phyloP scores from a whole-genome alignment of 2,797 vertebrate genomes.

The Sardinella longiceps region DNA sequence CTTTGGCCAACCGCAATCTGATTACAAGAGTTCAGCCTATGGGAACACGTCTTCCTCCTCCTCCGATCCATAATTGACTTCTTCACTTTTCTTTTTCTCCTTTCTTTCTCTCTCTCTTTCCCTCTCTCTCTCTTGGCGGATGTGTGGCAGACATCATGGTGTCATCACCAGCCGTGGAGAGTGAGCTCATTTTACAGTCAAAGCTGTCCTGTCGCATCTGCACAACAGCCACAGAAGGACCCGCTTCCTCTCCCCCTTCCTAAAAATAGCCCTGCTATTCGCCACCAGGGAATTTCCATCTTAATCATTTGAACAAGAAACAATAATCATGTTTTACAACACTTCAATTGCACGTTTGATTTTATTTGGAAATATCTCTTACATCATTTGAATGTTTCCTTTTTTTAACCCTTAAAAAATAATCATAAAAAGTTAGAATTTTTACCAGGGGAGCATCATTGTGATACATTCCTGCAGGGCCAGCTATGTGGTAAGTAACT shows the following conservation, averaged over 20 bases:
- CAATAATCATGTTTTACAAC: conserved; percentile 23
- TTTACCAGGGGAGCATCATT: no score
- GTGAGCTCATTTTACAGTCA: conserved; percentile 19
- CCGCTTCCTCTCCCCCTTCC: background rate
- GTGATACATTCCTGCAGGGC: no score
- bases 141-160: conserved; percentile 58
- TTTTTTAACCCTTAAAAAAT: background rate
- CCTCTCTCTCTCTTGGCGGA: conserved; percentile 53
- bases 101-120: conserved; percentile 54
- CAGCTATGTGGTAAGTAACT: no score
- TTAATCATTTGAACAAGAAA: background rate
- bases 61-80: conserved; percentile 54
- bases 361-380: background rate
- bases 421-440: no score
- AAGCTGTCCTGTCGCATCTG: conserved; percentile 21
- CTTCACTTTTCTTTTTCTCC: conserved; percentile 52
- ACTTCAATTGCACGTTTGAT: background rate
- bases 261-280: background rate
- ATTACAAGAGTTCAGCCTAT: conserved; percentile 64
- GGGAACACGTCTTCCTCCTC: conserved; percentile 55
- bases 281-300: background rate
- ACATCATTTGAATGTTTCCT: background rate
- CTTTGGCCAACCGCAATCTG: conserved; percentile 64
- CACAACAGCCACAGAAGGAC: background rate
- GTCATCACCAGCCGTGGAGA: conserved; percentile 37